phyloP scores from a whole-genome alignment of 2,797 vertebrate species.

The Coregonus suidteri region DNA sequence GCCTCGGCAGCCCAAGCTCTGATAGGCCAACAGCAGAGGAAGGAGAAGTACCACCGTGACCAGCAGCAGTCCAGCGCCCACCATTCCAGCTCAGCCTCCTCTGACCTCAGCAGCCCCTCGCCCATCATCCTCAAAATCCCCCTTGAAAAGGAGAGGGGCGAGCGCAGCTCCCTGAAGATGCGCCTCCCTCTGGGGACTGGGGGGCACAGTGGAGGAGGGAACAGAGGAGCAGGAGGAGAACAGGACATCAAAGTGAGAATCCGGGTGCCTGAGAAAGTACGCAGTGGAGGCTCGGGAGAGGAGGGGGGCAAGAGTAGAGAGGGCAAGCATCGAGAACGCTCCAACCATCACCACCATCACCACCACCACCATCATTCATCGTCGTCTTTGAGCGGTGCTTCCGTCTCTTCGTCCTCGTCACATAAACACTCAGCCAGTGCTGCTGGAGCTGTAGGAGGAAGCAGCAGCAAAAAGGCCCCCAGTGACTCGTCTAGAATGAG shows the following conservation, averaged over 20 bases:
- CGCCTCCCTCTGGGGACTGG: constrained; percentile 71
- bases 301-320: constrained; percentile 82
- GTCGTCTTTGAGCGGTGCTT: constrained; percentile 68
- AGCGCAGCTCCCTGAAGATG: constrained; percentile 84
- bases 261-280: constrained; percentile 81
- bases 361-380: constrained; percentile 77
- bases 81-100: constrained; percentile 56
- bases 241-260: constrained; percentile 92
- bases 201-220: constrained; percentile 51
- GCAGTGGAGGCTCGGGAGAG: constrained; percentile 71
- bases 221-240: constrained; percentile 65
- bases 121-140: constrained; percentile 92
- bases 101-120: constrained; percentile 76
- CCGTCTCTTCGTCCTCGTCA: constrained; percentile 72
- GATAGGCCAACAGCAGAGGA: constrained; percentile 87
- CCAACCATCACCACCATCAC: constrained; percentile 85
- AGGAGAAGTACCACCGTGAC: constrained; percentile 67
- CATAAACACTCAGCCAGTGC: constrained; percentile 79
- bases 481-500: constrained; percentile 81
- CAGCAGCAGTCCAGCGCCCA: constrained; percentile 61
- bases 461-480: constrained; percentile 79
- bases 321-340: constrained; percentile 87
- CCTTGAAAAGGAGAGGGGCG: constrained; percentile 82
- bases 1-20: constrained; percentile 93
- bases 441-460: constrained; percentile 49